Conservation (phyloP, 2,888 invertebrate species). For the Desoria tigrina region DNA sequence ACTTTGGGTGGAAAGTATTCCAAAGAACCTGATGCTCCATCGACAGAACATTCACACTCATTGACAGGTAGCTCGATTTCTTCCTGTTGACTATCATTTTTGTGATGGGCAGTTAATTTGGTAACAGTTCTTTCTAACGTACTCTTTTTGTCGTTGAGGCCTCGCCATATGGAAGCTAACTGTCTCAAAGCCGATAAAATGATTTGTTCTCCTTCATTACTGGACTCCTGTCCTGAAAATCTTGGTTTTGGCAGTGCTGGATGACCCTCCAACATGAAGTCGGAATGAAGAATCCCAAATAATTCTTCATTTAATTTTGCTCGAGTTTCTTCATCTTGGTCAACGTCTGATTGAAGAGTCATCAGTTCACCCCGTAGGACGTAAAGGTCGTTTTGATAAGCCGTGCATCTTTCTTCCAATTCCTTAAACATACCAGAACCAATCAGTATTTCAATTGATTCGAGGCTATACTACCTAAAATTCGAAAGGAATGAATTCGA, state of each 20-base stretch:
- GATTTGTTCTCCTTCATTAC: conserved; percentile 40
- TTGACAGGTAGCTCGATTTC: neutral
- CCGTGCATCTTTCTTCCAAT: conserved; percentile 50
- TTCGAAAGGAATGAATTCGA: neutral
- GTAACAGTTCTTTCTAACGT: conserved; percentile 57
- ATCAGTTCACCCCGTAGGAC: conserved; percentile 49
- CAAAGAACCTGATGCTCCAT: neutral
- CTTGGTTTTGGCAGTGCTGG: conserved; percentile 32
- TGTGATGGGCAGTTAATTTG: conserved; percentile 54
- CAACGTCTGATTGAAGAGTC: conserved; percentile 48
- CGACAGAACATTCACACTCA: neutral
- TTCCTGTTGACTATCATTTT: conserved; percentile 5
- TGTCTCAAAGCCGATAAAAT: conserved; percentile 46
- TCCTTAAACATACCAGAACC: conserved; percentile 32
- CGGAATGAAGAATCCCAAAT: conserved; percentile 45
- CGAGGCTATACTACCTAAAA: neutral
- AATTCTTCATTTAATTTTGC: conserved; percentile 49
- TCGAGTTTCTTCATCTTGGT: conserved; percentile 44
- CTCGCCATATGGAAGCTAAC: conserved; percentile 49
- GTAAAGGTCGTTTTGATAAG: conserved; percentile 52
- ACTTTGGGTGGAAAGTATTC: conserved; percentile 50
- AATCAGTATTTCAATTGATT: neutral
- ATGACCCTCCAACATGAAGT: conserved; percentile 50
- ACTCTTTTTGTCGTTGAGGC: conserved; percentile 56
- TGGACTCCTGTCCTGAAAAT: conserved; percentile 30